phyloP scores from a whole-genome alignment of 2,797 vertebrate genomes.

The Sphenopsis melanotis region DNA sequence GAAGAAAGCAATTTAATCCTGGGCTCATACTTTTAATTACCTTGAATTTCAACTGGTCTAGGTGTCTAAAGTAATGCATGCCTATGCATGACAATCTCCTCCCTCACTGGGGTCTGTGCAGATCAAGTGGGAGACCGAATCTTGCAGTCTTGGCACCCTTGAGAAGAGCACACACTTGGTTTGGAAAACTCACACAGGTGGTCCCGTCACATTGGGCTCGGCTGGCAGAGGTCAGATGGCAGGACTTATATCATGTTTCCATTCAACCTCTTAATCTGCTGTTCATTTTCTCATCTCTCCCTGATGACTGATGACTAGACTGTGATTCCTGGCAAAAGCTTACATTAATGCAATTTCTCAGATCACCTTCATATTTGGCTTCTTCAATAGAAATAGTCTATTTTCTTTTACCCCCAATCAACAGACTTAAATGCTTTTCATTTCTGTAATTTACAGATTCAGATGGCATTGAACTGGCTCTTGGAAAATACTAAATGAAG shows the following conservation, averaged over 20 bases:
- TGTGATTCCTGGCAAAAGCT: neutral
- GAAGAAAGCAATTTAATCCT: neutral
- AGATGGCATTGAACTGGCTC: neutral
- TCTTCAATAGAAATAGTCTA: neutral
- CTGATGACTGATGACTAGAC: neutral
- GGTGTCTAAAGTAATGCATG: neutral
- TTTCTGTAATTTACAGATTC: constrained; percentile 24
- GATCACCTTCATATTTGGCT: constrained; percentile 18
- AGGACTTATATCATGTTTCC: neutral
- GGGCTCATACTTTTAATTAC: neutral
- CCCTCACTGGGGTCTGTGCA: neutral
- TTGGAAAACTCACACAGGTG: neutral
- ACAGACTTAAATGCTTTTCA: neutral
- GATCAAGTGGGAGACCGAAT: neutral
- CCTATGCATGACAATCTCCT: neutral
- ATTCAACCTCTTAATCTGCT: neutral
- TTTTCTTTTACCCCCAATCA: neutral
- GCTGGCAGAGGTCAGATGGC: neutral
- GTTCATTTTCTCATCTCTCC: neutral
- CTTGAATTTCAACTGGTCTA: neutral
- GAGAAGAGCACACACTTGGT: neutral
- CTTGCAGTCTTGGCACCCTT: neutral
- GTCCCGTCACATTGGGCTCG: neutral
- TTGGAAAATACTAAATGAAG: constrained; percentile 10
- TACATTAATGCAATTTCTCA: constrained; percentile 10